phyloP scores from a whole-genome alignment of 2,797 vertebrate species.

The Propithecus perrieri region DNA sequence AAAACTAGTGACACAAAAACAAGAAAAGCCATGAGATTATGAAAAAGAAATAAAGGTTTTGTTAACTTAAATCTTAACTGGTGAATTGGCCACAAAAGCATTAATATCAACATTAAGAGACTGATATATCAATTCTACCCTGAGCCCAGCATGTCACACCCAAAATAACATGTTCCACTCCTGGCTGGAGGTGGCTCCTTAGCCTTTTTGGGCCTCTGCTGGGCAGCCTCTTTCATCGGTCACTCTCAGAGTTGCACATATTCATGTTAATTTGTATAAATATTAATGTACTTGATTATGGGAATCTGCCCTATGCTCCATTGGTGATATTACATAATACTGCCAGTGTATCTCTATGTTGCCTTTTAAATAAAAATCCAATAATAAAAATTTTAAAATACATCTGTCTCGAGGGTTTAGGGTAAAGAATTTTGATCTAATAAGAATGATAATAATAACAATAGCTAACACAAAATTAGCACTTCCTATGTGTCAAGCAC shows the following conservation, averaged over 20 bases:
- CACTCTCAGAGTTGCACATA: not conserved
- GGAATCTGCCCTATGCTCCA: not conserved
- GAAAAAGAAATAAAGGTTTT: not conserved
- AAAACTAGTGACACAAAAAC: not conserved
- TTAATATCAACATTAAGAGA: not conserved
- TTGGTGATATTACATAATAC: not conserved
- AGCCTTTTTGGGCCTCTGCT: not conserved
- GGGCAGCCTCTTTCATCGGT: not conserved
- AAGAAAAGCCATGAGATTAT: not conserved
- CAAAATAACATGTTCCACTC: not conserved
- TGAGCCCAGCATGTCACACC: not conserved
- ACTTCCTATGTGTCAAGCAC: not conserved
- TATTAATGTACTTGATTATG: not conserved
- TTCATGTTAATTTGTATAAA: not conserved
- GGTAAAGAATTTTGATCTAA: not conserved
- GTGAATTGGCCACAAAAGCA: not conserved
- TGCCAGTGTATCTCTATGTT: not conserved
- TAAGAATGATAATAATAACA: not conserved
- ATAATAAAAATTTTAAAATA: constrained; percentile 23
- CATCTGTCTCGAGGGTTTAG: not conserved
- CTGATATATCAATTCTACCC: not conserved
- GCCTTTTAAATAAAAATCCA: constrained; percentile 12
- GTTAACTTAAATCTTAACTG: not conserved
- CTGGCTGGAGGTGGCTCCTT: not conserved
- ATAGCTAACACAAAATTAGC: not conserved